A percentile compares a stretch with the other conserved stretches of the same genome.
These are phyloP conservation scores for Rhagium mordax DNA, from an alignment of 2,888 invertebrate genomes.

Conservation along the genomic window DNA sequence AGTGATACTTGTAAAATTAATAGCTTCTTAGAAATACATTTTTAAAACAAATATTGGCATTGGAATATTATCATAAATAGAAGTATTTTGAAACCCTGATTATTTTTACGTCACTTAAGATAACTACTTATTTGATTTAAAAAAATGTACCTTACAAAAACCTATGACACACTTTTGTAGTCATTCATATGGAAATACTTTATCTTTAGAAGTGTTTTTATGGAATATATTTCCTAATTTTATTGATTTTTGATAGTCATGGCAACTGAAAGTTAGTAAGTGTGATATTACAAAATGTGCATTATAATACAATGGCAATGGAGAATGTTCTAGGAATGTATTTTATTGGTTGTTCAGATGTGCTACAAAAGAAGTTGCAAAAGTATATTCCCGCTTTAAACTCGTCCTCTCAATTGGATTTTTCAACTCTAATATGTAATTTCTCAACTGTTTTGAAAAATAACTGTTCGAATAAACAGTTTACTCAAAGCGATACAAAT, in stretches of 20 bases:
- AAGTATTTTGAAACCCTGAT: neutral
- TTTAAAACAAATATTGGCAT: neutral
- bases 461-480: no score
- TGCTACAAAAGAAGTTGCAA: no score
- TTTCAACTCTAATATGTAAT: no score
- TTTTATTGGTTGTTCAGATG: neutral
- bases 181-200: neutral
- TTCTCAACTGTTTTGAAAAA: no score
- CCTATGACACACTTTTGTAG: neutral
- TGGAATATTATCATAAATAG: neutral
- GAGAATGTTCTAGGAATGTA: neutral
- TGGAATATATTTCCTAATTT: neutral
- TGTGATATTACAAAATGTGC: neutral
- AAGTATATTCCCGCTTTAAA: no score
- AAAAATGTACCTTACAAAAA: neutral
- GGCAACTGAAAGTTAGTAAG: neutral
- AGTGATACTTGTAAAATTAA: neutral
- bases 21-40: neutral
- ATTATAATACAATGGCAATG: neutral
- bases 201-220: neutral
- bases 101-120: neutral
- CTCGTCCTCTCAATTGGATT: no score
- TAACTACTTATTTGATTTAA: neutral
- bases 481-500: no score
- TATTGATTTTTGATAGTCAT: neutral